phyloP scores from a whole-genome alignment of 1,140 invertebrate species.

The Latrodectus geometricus region DNA sequence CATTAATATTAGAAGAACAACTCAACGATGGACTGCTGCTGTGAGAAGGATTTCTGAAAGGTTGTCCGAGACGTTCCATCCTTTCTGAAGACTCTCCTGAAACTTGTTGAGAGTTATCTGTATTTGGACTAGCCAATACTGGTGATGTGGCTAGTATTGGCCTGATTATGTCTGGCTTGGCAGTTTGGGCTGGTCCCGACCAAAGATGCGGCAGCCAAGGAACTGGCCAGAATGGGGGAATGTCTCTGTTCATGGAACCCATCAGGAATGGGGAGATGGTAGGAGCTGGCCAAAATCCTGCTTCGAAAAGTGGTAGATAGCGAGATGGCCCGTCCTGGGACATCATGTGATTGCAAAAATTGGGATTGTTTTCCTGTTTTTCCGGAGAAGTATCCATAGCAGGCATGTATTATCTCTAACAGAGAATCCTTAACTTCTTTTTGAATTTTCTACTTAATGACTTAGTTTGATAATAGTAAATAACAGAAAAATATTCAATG shows the following conservation, averaged over 20 bases:
- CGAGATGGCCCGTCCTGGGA: slow-evolving; percentile 18
- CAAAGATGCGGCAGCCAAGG: slow-evolving; percentile 46
- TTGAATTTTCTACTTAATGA: too few relatives aligned
- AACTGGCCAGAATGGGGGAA: slow-evolving; percentile 40
- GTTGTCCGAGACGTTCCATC: neutral
- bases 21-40: slow-evolving; percentile 10
- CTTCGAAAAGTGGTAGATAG: slow-evolving; percentile 34
- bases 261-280: slow-evolving; percentile 13
- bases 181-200: neutral
- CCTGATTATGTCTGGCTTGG: neutral
- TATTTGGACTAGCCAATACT: neutral
- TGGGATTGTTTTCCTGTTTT: slow-evolving; percentile 14
- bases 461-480: neutral
- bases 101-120: neutral
- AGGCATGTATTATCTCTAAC: neutral
- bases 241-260: slow-evolving; percentile 8
- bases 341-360: neutral
- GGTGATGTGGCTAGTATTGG: neutral
- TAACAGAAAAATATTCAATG: neutral
- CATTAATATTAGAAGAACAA: neutral
- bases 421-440: too few relatives aligned
- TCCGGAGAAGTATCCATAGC: slow-evolving; percentile 14
- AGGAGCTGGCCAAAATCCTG: slow-evolving; percentile 21
- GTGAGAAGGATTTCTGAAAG: neutral
- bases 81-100: neutral